phyloP scores from a whole-genome alignment of 2,113 vertebrate species.

The Romanogobio albipinnatus region DNA sequence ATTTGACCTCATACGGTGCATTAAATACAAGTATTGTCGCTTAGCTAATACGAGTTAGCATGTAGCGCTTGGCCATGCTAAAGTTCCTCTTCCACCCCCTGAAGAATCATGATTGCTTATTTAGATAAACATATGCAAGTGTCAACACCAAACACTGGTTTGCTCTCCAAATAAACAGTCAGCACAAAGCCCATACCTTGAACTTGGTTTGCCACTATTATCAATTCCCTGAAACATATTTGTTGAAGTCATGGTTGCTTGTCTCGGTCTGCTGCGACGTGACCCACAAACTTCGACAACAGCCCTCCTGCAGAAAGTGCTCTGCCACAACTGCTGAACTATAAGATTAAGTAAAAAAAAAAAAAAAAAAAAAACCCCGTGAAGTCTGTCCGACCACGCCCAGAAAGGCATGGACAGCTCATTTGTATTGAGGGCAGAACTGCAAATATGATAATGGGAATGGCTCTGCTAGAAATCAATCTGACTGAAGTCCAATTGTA shows the following conservation, averaged over 20 bases:
- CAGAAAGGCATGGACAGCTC: slow-evolving; percentile 5
- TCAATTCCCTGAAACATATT: slow-evolving; percentile 86
- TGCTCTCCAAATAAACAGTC: background rate
- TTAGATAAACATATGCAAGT: background rate
- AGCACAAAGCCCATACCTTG: slow-evolving; percentile 76
- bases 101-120: background rate
- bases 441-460: background rate
- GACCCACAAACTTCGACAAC: background rate
- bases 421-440: background rate
- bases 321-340: background rate
- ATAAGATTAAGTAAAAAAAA: background rate
- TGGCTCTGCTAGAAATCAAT: slow-evolving; percentile 10
- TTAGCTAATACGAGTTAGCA: slow-evolving; percentile 2
- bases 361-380: too few species aligned
- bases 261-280: background rate
- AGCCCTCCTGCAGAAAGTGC: slow-evolving; percentile 11
- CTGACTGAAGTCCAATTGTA: background rate
- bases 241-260: slow-evolving; percentile 70
- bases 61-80: slow-evolving; percentile 5
- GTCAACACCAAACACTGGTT: background rate
- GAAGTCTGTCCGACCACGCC: slow-evolving; percentile 1
- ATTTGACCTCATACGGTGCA: background rate
- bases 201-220: slow-evolving; percentile 73
- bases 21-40: too few species aligned
- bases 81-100: slow-evolving; percentile 32